Conservation (phyloP, 2,888 invertebrate genomes). For the Pollenia labialis region DNA sequence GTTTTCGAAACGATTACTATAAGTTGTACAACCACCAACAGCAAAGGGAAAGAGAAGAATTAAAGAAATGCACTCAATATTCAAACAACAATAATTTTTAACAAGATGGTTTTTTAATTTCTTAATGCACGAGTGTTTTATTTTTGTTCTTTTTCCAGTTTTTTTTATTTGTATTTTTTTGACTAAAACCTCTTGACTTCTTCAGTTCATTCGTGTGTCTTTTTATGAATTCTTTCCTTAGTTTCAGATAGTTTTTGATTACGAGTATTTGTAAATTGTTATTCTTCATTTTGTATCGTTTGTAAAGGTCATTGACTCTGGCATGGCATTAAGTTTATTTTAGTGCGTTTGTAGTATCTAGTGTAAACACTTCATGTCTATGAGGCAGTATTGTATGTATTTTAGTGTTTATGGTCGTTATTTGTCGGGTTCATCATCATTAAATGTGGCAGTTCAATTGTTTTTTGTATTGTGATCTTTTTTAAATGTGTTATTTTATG, state of each 20-base stretch:
- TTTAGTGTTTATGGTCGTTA: constrained; percentile 31
- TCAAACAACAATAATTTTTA: constrained; percentile 58
- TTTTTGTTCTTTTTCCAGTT: constrained; percentile 45
- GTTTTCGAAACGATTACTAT: constrained; percentile 5
- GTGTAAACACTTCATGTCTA: constrained; percentile 28
- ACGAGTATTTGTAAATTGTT: constrained; percentile 15
- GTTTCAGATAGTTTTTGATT: constrained; percentile 46
- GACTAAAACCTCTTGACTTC: constrained; percentile 64
- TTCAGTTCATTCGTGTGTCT: constrained; percentile 23
- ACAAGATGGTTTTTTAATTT: constrained; percentile 65
- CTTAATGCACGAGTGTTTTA: constrained; percentile 49
- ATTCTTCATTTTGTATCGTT: constrained; percentile 42
- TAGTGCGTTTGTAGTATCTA: constrained; percentile 10
- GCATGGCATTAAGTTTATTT: constrained; percentile 21
- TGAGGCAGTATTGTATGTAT: constrained; percentile 7
- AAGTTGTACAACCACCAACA: constrained; percentile 13
- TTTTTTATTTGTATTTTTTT: constrained; percentile 40
- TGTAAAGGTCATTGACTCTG: constrained; percentile 65
- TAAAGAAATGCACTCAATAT: constrained; percentile 40
- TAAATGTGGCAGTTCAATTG: constrained; percentile 69
- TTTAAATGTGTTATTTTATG: constrained; percentile 61
- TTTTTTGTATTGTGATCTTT: constrained; percentile 53
- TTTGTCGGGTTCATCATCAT: constrained; percentile 47
- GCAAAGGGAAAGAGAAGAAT: neutral
- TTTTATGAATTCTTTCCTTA: constrained; percentile 26